Base-by-base conservation (phyloP, 2,797 vertebrate species). In the Coregonus suidteri region DNA sequence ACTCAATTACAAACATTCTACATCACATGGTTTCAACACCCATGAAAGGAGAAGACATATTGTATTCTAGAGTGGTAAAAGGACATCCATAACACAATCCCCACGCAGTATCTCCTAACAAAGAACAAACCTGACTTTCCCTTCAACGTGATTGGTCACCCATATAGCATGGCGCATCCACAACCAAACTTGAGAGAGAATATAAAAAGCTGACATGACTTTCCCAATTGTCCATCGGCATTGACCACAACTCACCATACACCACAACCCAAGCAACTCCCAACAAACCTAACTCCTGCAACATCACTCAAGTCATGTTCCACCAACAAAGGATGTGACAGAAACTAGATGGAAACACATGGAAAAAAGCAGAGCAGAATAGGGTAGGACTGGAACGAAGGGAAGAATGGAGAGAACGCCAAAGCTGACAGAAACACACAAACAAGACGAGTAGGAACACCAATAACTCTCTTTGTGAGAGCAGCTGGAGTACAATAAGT, bases 401-500 rank as follows among this genome's bases (percentile, higher is more conserved):
- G 30, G 30, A 71, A 86, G 14, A 82, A 78, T 79, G 67, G 62
- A 30, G 34, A 83, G 54, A 77, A 30, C 25, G 34, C 73, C 52
- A 67, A 74, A 80, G 69, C 75, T 67, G 56, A 77, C 64, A 79
- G 31, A 82, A 83, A 76, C 68, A 37, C 31, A 34, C 75, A 80
- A 30, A n/a, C n/a, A n/a, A 15, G 53, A 90, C 89, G n/a, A 93
- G n/a, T 31, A 75, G 78, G 30, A 25, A 90, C 89, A n/a, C 41
- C 41, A 47, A 93, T 7, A 77, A 25, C 81, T 85, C 76, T 85
- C 90, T 90, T 87, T 89, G 86, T 89, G 78, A 88, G 75, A 77
- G 76, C 54, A 71, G 65, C 51, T 34, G 75, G 16, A 75, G 1
- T 15, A 71, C 34, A 18, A 13, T 20, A 79, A 74, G 81, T 78